Base-by-base conservation (phyloP, 1,140 invertebrate species). In the Chlorops oryzae region DNA sequence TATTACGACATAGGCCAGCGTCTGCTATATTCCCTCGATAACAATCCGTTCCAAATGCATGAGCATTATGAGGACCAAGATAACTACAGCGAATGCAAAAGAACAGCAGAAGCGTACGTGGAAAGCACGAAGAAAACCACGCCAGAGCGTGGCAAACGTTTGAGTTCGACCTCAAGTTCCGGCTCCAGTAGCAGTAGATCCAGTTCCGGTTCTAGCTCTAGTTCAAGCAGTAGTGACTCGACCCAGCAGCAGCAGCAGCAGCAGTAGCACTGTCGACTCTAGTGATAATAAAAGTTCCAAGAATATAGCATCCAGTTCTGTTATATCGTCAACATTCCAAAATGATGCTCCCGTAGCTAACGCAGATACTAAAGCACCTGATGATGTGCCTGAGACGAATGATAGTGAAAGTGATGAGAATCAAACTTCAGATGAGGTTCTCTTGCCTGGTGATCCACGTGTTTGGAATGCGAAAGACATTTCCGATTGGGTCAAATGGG, bases 401-500 rank as follows among this genome's bases (percentile, higher is more conserved):
- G 34, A 35, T 3, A 35, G 18, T 3, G 34, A 35, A 3, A 17
- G 18, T 10, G 34, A 35, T 10, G 34, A 3, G 3, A 17, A 35
- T 15, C 13, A 35, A 3, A 17, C n/a, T 9, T 13, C n/a, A 3
- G 34, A 35, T 35, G 34, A 35, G 18, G 28, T 9, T 18, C n/a
- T n/a, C n/a, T n/a, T 68, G 44, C 66, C 66, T 2, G 56, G 69
- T 77, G 83, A 87, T 77, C 83, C 83, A 20, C 73, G 75, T 22
- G 76, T 79, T 58, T 86, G 84, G 83, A 78, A 72, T 28, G 57
- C 69, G 2, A 70, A 65, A 21, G 80, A 87, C 59, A 79, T 86
- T 32, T 64, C 65, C 35, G 76, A 78, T 18, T 87, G 85, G 85
- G 63, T 86, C 20, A 72, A 72, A 17, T 86, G 83, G 84, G 77